These are phyloP conservation scores for Leptopilina clavipes DNA, from an alignment of 1,140 invertebrate species.

Conservation along the genomic window DNA sequence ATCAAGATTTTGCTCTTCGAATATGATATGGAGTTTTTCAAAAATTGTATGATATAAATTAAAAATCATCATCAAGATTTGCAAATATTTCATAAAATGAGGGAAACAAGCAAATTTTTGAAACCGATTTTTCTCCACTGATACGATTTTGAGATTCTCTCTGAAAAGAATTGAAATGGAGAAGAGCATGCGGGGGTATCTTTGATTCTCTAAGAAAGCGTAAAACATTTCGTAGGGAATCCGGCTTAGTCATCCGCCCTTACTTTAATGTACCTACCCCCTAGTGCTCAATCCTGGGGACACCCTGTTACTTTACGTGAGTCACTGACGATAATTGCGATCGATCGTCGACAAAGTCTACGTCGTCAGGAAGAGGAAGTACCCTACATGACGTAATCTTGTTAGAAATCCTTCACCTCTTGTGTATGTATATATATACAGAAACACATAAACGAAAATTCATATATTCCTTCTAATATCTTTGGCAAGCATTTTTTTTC, in stretches of 20 bases:
- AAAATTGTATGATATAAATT: too few species aligned
- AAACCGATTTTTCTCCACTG: too few species aligned
- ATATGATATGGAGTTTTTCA: too few species aligned
- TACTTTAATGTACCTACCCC: slow-evolving; percentile 49
- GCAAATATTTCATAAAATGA: too few species aligned
- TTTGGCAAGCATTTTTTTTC: too few species aligned
- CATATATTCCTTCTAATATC: too few species aligned
- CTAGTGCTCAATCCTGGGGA: slow-evolving; percentile 54
- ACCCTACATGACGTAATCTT: slow-evolving; percentile 30
- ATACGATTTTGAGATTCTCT: neutral
- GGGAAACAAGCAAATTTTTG: too few species aligned
- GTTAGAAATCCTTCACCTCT: slow-evolving; percentile 13
- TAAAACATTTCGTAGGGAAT: slow-evolving; percentile 53
- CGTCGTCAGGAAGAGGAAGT: slow-evolving; percentile 40
- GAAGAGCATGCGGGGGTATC: neutral
- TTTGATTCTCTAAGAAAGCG: slow-evolving; percentile 51
- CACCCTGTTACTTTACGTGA: slow-evolving; percentile 56
- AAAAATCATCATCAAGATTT: too few species aligned
- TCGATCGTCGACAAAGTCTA: slow-evolving; percentile 61
- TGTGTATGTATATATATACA: neutral
- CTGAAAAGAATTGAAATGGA: neutral
- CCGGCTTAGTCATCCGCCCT: slow-evolving; percentile 65
- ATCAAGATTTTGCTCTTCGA: too few species aligned
- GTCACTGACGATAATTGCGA: slow-evolving; percentile 70
- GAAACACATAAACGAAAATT: too few species aligned